Base-by-base conservation (phyloP, 2,888 invertebrate species). In the Atethmia centrago region DNA sequence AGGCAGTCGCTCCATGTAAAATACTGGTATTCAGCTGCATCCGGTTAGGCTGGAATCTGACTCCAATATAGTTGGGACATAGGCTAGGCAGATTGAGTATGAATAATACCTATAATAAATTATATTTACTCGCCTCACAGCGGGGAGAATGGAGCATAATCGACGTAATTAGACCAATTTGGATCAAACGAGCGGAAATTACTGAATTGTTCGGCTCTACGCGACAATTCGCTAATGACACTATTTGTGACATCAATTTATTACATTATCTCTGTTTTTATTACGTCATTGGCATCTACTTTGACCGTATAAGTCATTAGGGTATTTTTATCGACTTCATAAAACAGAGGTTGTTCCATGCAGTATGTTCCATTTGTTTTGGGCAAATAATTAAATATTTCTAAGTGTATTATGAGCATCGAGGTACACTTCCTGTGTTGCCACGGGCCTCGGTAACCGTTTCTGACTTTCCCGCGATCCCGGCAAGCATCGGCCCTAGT, bases 151-250 rank as follows among this genome's bases (percentile, higher is more conserved):
- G 10, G 59, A 12, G 25, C 51, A 63, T 80, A 80, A 73, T 72
- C 5, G 51, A 58, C 36, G 5, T 49, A 85, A 85, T 83, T 83
- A 79, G 59, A 5, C 66, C 69, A 78, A 78, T 78, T 82, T 51
- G 47, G 49, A 64, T 70, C 69, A 74, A 85, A 83, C 69, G 78
- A 69, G 25, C 14, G 5, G 31, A 28, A 85, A 69, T 85, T 56
- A 83, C 59, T 10, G 42, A 70, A 58, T 55, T 42, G 67, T 56
- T 51, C 36, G 21, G 25, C 40, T 65, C n/a, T 21, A 45, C 63
- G 49, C 14, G 69, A 72, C 67, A 65, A 63, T 47, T 65, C 42
- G 45, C 55, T 74, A 78, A 83, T 79, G 79, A 61, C 31, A 45
- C 40, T 56, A 80, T 74, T 63, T 66, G 77, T 62, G 55, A 49